phyloP scores from a whole-genome alignment of 2,888 invertebrate species.

The Sepioteuthis lessoniana region DNA sequence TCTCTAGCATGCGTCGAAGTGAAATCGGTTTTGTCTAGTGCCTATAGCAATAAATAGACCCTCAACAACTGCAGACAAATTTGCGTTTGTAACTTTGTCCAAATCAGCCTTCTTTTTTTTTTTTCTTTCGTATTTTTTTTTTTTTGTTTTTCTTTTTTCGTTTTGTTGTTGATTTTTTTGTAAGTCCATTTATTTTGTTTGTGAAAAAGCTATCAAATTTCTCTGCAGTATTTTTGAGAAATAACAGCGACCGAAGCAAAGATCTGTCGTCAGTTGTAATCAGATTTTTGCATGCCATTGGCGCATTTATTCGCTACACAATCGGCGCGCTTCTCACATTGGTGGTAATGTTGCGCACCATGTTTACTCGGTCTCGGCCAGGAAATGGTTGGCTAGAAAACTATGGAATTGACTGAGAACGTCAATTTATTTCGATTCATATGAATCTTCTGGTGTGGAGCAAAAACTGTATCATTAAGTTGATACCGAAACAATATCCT shows the following conservation, averaged over 20 bases:
- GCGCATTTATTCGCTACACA: neutral
- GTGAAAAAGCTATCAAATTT: slow-evolving; percentile 33
- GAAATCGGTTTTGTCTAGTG: neutral
- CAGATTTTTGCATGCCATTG: neutral
- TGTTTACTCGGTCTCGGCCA: neutral
- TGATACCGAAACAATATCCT: neutral
- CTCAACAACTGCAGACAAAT: slow-evolving; percentile 2
- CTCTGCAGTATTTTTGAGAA: neutral
- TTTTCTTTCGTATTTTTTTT: neutral
- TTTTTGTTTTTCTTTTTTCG: neutral
- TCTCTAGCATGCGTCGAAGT: neutral
- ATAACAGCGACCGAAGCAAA: neutral
- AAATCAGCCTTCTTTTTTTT: neutral
- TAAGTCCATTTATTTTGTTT: neutral
- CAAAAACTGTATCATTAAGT: neutral
- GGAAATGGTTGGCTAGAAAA: neutral
- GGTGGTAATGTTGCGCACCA: neutral
- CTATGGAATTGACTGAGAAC: neutral
- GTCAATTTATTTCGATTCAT: neutral
- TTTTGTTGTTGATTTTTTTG: too few species aligned
- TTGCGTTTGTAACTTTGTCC: neutral
- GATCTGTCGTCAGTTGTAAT: slow-evolving; percentile 7
- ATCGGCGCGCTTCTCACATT: neutral
- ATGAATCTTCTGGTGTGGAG: neutral
- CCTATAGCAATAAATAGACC: neutral